Base-by-base conservation (phyloP, 1,140 invertebrate species). In the Drosophila kikkawai region DNA sequence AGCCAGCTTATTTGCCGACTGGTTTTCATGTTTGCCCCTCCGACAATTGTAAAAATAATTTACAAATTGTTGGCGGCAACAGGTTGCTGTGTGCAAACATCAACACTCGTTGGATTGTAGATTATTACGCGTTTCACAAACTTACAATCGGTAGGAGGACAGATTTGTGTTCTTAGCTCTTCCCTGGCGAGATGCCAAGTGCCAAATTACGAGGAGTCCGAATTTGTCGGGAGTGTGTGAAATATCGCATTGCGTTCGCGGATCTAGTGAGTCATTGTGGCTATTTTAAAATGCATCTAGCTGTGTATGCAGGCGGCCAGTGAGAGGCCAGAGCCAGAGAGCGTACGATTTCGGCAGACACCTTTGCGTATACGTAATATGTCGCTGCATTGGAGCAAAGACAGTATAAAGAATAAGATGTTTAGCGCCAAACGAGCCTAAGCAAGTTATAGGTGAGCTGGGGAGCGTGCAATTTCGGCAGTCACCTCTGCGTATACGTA, bases 41-140 rank as follows among this genome's bases (percentile, higher is more conserved):
- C 17, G 60, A 66, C 80, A 87, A 77, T 83, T 86, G 63, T 68
- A 79, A 53, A 56, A 60, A 64, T 69, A 74, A 80, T 84, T 78
- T 71, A 80, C 81, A 86, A 87, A 61, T 76, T 58, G 45, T 39
- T 79, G 57, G 15, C 39, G 75, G 39, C 79, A 87, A 79, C 82
- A 87, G 55, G 75, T 86, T 82, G 82, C 34, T 44, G 55, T 58
- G 44, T 63, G 70, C 71, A 63, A 83, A 87, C 47, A 85, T 53
- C 57, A 69, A 44, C 57, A 71, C 50, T 71, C 47, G 68, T 61
- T 67, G 42, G 41, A 76, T 70, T 70, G 42, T 26, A 71, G 74
- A 80, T 78, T 84, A 84, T 67, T 88, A 79, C 84, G 84, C 84
- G 78, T 57, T 87, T 71, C 59, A 36, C 55, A 47, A 29, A 83